Evolutionary conservation across 2,888 invertebrate genomes (phyloP), one percentile per base, ranked within the genome.

Genomic region (Ennomos fuscantarius): DNA sequence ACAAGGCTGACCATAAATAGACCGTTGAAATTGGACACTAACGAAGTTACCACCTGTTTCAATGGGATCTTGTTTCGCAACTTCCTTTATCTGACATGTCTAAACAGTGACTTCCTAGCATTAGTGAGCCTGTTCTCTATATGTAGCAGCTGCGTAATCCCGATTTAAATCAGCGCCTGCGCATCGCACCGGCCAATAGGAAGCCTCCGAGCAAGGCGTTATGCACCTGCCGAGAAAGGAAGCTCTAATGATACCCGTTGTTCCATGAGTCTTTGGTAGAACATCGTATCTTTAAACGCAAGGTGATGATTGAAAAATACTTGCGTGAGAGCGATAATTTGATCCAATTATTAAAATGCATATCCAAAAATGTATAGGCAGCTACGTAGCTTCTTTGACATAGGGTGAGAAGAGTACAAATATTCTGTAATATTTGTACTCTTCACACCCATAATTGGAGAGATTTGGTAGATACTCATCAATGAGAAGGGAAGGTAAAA

Each of bases 181-280:
- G 84, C 84, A 81, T 80, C 78, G 70, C 66, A 59, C 56, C 73
- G 53, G 68, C 83, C 81, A 84, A 86, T 84, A 63, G 75, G 68
- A 70, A 60, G 56, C 66, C 76, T 73, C 65, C 75, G 62, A 60
- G 68, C 69, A 60, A 70, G 75, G 75, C 70, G 73, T 76, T 76
- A 44, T 74, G 84, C 89, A 89, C 89, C 89, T 89, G 89, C 84
- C 82, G 66, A 60, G 76, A 79, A 67, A 86, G 88, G 89, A 89
- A 88, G 86, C 68, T 79, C 75, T 81, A 83, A 83, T 78, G 78
- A 80, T 74, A 62, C 76, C 68, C 66, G 65, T 65, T 74, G 72
- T 74, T 68, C 79, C 33, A 33, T 52, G 54, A 59, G 50, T 69
- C 74, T 68, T 69, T 61, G 53, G 40, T 41, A 42, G 39, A 44